Evolutionary conservation across 35 echinoderm and acorn worm genomes (phyloP), one percentile per base, ranked within the genome.

Genomic region (Apostichopus japonicus): DNA sequence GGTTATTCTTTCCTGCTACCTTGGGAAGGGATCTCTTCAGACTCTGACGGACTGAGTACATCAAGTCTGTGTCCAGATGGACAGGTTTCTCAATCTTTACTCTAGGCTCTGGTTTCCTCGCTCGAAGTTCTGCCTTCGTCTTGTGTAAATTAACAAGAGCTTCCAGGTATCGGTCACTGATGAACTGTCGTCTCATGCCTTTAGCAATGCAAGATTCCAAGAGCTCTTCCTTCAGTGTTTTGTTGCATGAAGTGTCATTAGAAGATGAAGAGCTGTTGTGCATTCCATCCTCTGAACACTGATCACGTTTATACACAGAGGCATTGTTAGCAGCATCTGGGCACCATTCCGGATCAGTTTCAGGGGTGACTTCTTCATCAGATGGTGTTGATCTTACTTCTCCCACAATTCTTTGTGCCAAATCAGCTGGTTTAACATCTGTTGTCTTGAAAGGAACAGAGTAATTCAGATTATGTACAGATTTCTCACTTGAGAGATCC

Each of bases 21-120:
- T 27, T 65, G 17, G 86, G 86, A 54, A 89, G 86, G 56, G 86
- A 89, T 72, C 62, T 24, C 19, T 54, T 33, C 8, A 89, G 33
- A 73, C 86, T 89, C 24, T 73, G 59, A 8, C 86, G 86, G 63
- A 89, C 86, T 72, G 86, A 22, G 53, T 89, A 89, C 22, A 65
- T 89, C 61, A 89, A 56, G 86, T 89, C 61, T 0, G 86, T 89
- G 62, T 89, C 86, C 23, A 89, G 25, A 6, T 44, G 62, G 61
- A 51, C 56, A 72, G 86, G 86, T 23, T 89, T 89, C 16, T 73
- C 67, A 25, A 73, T 19, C 24, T 73, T 89, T 24, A 89, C 86
- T 22, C 67, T 73, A 53, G 54, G 81, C 22, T 84, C 81, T 84
- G 81, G 53, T n/a, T 84, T 84, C 13, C 57, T 61, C 1, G 57